Conservation (phyloP, 2,797 vertebrate species). For the Esox masquinongy region DNA sequence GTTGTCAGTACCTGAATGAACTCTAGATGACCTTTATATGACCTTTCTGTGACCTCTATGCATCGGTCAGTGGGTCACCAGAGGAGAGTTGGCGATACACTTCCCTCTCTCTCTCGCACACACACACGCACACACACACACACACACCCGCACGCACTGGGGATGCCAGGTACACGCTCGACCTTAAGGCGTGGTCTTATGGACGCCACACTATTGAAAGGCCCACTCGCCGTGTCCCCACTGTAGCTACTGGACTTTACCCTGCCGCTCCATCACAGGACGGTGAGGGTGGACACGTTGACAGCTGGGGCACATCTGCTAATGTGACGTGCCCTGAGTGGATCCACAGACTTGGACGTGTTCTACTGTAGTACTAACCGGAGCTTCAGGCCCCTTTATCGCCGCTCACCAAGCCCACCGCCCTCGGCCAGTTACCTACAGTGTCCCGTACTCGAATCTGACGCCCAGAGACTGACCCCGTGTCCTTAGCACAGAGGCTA, state of each 20-base stretch:
- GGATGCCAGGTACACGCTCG: constrained; percentile 18
- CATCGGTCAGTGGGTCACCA: background rate
- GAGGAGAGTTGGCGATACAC: constrained; percentile 14
- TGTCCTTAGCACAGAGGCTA: constrained; percentile 13
- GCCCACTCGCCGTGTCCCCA: background rate
- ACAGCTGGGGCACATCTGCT: background rate
- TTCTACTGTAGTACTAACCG: constrained; percentile 3
- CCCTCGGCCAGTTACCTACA: constrained; percentile 2
- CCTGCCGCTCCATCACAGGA: constrained; percentile 12
- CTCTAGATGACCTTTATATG: constrained; percentile 17
- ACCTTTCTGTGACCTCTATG: constrained; percentile 16
- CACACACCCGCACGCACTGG: constrained; percentile 17
- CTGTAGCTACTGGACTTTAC: constrained; percentile 25
- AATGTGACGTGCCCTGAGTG: constrained; percentile 30
- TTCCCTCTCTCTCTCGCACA: constrained; percentile 12
- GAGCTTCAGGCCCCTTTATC: constrained; percentile 8
- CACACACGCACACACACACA: constrained; percentile 20
- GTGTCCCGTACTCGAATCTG: background rate
- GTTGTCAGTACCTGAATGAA: constrained; percentile 51
- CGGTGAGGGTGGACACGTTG: constrained; percentile 9
- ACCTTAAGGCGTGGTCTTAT: no score
- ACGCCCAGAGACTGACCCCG: constrained; percentile 16
- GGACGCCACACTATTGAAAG: constrained; percentile 8
- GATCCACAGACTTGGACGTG: constrained; percentile 39
- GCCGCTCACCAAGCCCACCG: constrained; percentile 51